Conservation (phyloP, 2,113 vertebrate genomes). For the Gymnorhina tibicen region DNA sequence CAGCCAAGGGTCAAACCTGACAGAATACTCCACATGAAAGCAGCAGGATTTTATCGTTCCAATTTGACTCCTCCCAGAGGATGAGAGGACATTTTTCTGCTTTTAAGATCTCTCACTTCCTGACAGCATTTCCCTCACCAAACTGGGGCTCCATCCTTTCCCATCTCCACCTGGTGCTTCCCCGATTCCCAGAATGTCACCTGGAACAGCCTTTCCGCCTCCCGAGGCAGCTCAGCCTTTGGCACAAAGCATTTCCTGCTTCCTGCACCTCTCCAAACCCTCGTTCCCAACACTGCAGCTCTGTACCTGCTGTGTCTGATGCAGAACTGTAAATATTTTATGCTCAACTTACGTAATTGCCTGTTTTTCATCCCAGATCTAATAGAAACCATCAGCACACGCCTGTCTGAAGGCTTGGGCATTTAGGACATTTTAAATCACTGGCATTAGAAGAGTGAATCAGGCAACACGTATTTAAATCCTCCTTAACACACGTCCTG, state of each 20-base stretch:
- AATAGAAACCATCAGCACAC: background rate
- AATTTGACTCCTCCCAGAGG: background rate
- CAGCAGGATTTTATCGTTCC: background rate
- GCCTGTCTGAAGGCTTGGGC: background rate
- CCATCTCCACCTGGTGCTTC: background rate
- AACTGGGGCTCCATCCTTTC: background rate
- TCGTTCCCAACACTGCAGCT: fast-evolving
- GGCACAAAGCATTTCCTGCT: background rate
- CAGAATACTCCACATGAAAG: background rate
- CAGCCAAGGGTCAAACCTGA: background rate
- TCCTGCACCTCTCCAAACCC: background rate
- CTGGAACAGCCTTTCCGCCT: background rate
- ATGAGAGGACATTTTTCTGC: background rate
- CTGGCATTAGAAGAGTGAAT: background rate
- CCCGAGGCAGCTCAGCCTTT: background rate
- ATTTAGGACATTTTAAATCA: background rate
- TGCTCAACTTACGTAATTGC: background rate
- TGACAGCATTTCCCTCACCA: background rate
- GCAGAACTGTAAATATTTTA: background rate
- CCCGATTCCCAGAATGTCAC: fast-evolving
- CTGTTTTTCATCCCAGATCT: background rate
- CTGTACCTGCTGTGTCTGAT: fast-evolving
- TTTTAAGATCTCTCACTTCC: background rate
- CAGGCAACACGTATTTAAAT: background rate
- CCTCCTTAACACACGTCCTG: background rate